Evolutionary conservation across 2,888 invertebrate species (phyloP), one percentile per base, ranked within the genome.

Genomic region (Cordylochernes scorpioides): DNA sequence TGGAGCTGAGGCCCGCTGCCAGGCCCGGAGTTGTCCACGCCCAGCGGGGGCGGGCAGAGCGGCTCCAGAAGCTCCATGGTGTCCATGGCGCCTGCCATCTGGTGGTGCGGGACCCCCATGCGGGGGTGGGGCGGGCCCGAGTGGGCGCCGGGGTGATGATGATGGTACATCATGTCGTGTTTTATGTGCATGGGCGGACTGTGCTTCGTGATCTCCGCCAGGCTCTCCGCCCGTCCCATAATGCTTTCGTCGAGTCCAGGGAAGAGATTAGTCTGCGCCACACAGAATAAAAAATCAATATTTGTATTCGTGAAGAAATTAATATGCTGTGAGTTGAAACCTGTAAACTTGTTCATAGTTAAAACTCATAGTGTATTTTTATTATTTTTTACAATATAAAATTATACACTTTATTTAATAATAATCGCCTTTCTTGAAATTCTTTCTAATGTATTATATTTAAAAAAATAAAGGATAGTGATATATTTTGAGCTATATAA

Each of bases 181-280:
- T 86, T 86, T 51, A 86, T 67, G 57, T 69, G 78, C 39, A 69
- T 70, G 29, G 68, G 61, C 38, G 45, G 48, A 29, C 63, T 68
- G 53, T 72, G 71, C 55, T 86, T 86, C 51, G 77, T 71, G 50
- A 86, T 80, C 59, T 86, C 84, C 28, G 86, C 84, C 46, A 86
- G 63, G 47, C 80, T 78, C 42, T 78, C 78, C 28, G 86, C 86
- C 46, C 88, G 63, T 47, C 80, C 78, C 43, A 91, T 68, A 43
- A 88, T 64, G 29, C 40, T 78, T 54, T 91, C 88, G 58, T 88
- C 88, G 44, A 88, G 63, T 30, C 82, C 75, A 41, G 80, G 69
- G 59, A 88, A 88, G 45, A 88, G 63, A 59, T 88, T 86, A 43
- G 84, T 80, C 82, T 88, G 67, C n/a, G n/a, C n/a, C n/a, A n/a